Percentiles rank a stretch among this genome's conserved stretches.
phyloP scores from a whole-genome alignment of 1,140 invertebrate genomes.

The Drosophila arizonae region DNA sequence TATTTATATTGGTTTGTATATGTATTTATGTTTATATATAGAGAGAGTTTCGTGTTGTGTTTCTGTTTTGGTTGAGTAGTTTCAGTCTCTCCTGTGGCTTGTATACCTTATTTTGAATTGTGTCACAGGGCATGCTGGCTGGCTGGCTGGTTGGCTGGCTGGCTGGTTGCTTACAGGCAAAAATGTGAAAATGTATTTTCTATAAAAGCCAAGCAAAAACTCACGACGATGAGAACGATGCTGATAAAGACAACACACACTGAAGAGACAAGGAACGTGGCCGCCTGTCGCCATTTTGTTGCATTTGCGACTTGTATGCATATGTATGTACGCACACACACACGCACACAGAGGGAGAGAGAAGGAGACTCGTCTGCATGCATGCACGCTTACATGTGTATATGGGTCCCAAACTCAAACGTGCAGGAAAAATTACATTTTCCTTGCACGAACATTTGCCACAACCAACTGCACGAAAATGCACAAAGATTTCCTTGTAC shows the following conservation, averaged over 20 bases:
- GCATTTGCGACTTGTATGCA: slow-evolving; percentile 75
- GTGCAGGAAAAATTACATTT: slow-evolving; percentile 78
- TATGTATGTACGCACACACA: slow-evolving; percentile 31
- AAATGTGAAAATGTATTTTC: slow-evolving; percentile 72
- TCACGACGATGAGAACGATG: slow-evolving; percentile 57
- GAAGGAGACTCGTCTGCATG: too few relatives aligned
- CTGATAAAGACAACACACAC: slow-evolving; percentile 75
- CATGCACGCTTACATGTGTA: not conserved
- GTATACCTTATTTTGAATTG: not conserved
- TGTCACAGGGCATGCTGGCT: slow-evolving; percentile 14
- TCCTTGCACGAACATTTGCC: slow-evolving; percentile 70
- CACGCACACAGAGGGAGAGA: not conserved
- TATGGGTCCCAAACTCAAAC: slow-evolving; percentile 38
- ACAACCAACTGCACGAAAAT: slow-evolving; percentile 74
- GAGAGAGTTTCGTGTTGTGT: not conserved
- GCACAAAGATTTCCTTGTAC: slow-evolving; percentile 61
- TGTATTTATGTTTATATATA: not conserved
- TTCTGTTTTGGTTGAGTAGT: not conserved
- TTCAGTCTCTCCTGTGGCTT: not conserved
- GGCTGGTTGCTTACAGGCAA: slow-evolving; percentile 44
- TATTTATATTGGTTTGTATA: not conserved
- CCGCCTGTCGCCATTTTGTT: slow-evolving; percentile 75
- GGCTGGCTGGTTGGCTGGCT: not conserved
- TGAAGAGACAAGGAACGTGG: slow-evolving; percentile 53
- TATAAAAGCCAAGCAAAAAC: slow-evolving; percentile 69